These are phyloP conservation scores for Platycercus adscitus DNA, from an alignment of 2,113 vertebrate genomes.

Conservation along the genomic window DNA sequence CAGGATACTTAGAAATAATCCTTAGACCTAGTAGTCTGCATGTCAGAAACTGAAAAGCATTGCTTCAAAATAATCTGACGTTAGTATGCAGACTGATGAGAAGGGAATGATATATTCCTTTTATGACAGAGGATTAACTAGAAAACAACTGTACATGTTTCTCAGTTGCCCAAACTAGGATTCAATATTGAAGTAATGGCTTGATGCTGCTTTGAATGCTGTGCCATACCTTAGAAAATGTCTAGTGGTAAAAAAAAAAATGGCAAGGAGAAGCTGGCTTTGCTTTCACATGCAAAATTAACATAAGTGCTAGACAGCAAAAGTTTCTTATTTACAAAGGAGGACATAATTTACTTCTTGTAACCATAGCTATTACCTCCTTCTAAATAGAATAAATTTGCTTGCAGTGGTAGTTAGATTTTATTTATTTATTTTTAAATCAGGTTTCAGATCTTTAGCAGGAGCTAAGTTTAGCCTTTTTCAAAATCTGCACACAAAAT, in stretches of 20 bases:
- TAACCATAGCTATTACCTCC: neutral
- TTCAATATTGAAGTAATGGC: neutral
- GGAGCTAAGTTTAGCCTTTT: neutral
- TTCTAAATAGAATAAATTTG: neutral
- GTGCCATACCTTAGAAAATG: neutral
- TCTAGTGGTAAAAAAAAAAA: neutral
- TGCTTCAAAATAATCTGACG: neutral
- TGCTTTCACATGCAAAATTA: neutral
- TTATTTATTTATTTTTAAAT: neutral
- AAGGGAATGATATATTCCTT: neutral
- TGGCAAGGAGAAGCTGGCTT: neutral
- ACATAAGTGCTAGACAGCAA: neutral
- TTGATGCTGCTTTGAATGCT: neutral
- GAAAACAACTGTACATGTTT: neutral
- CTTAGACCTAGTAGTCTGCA: neutral
- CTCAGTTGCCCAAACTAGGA: neutral
- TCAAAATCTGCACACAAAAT: neutral
- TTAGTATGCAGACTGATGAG: neutral
- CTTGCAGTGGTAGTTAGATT: neutral
- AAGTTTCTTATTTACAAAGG: neutral
- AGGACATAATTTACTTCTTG: neutral
- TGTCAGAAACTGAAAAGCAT: neutral
- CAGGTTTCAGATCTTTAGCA: neutral
- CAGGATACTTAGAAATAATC: neutral
- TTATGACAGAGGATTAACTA: neutral